Evolutionary conservation across 2,113 vertebrate genomes (phyloP).

Genomic region (Anhinga rufa): DNA sequence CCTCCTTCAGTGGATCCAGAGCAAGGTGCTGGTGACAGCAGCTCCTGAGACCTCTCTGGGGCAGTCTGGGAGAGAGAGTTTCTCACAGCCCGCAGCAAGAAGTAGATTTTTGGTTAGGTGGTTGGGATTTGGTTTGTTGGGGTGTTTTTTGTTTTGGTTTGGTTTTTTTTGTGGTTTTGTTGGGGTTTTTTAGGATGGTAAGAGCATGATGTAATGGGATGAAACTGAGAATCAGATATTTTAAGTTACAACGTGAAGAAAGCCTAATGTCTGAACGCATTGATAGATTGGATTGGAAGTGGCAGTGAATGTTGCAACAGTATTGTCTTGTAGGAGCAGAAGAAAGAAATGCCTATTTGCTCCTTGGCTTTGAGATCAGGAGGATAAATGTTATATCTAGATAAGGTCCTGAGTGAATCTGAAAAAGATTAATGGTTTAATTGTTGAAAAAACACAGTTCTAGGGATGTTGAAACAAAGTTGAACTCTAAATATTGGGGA

Average conservation of each 20-base stretch:
- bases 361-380: neutral
- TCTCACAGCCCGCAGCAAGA: neutral
- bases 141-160: too few relatives aligned
- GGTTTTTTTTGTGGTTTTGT: neutral
- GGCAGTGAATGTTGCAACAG: fast-evolving
- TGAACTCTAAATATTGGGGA: neutral
- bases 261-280: fast-evolving
- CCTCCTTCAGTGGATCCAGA: neutral
- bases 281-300: neutral
- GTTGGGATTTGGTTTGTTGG: too few relatives aligned
- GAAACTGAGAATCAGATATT: neutral
- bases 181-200: neutral
- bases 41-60: neutral
- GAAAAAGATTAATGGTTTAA: neutral
- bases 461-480: neutral
- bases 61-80: neutral
- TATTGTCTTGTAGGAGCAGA: neutral
- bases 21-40: neutral
- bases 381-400: neutral
- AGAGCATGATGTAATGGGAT: neutral
- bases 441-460: neutral
- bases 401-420: neutral
- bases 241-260: neutral
- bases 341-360: neutral
- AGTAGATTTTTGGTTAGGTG: neutral